Base-by-base conservation (phyloP, 1,140 invertebrate genomes). In the Neodiprion lecontei region DNA sequence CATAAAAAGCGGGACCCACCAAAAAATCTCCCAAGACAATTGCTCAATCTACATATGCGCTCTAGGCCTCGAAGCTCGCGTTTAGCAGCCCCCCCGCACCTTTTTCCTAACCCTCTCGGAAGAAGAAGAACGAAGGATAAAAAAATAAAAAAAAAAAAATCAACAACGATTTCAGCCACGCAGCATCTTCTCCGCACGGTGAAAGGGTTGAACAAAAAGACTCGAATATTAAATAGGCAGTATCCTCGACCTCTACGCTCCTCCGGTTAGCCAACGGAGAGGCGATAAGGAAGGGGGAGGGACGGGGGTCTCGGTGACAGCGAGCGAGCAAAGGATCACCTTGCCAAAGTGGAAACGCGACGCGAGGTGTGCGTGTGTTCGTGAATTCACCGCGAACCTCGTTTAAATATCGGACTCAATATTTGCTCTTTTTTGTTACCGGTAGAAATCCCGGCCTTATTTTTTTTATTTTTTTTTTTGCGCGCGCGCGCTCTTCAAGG, bases 401-500 rank as follows among this genome's bases (percentile, higher is more conserved):
- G 53, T 61, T 86, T 82, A 84, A 85, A 84, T 84, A 85, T 86
- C 79, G 84, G 83, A 84, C 80, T 77, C 72, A 78, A 86, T 81
- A 85, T 84, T 86, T 83, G 70, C 76, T 79, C 70, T 75, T 82
- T 81, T 83, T 82, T 81, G 78, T 79, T 74, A 76, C 79, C 77
- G 72, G 70, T 70, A 70, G 77, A 74, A 75, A 75, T 77, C 77
- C 68, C 76, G 68, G 69, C 75, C 76, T 74, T 73, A 49, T 49
- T 71, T 49, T 71, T 50, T 67, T 65, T 49, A 75, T 79, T 78
- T 78, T 76, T 77, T 74, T 67, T 71, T 70, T 70, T 49, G 3
- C 14, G 9, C 48, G 10, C 65, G 17, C 69, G 67, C 48, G 74
- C 47, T 67, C 70, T 77, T 71, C 75, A 74, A 70, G 74, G 74